Percentiles rank a stretch among this genome's conserved stretches.
These are phyloP conservation scores for Dynastes grantii DNA, from an alignment of 2,888 invertebrate species.

Conservation along the genomic window DNA sequence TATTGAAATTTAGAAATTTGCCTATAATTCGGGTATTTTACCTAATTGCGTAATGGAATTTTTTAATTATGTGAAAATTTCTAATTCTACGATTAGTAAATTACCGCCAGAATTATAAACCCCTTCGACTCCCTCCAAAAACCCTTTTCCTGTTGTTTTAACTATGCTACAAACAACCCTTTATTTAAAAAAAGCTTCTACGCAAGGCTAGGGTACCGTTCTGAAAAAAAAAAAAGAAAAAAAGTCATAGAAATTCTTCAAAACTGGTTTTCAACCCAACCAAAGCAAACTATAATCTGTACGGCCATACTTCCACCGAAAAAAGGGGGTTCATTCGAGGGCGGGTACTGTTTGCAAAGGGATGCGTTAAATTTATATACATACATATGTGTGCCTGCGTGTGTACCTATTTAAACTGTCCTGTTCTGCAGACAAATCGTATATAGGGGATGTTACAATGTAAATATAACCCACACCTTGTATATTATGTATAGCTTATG, in stretches of 20 bases:
- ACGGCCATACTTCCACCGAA: conserved; percentile 30
- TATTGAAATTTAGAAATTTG: too few relatives aligned
- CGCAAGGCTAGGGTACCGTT: too few relatives aligned
- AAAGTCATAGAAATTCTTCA: neutral
- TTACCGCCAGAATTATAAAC: too few relatives aligned
- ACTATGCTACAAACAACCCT: too few relatives aligned
- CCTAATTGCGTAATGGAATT: too few relatives aligned
- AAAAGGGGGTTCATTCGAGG: conserved; percentile 22
- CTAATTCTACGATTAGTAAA: too few relatives aligned
- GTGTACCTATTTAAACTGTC: conserved; percentile 37
- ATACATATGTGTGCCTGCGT: conserved; percentile 16
- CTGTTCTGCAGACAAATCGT: conserved; percentile 25
- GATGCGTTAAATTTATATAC: conserved; percentile 30
- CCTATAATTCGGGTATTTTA: too few relatives aligned
- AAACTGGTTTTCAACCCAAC: conserved; percentile 10
- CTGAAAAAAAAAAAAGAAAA: neutral
- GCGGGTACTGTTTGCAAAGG: conserved; percentile 39
- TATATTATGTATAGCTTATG: neutral
- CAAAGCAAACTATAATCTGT: conserved; percentile 24
- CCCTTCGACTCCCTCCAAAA: too few relatives aligned
- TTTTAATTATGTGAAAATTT: too few relatives aligned
- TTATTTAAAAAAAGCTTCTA: too few relatives aligned
- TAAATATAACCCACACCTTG: conserved; percentile 21
- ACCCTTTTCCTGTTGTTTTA: too few relatives aligned
- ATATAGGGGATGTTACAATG: conserved; percentile 36